Evolutionary conservation across 2,888 invertebrate genomes (phyloP).

Genomic region (Capitulum mitella): DNA sequence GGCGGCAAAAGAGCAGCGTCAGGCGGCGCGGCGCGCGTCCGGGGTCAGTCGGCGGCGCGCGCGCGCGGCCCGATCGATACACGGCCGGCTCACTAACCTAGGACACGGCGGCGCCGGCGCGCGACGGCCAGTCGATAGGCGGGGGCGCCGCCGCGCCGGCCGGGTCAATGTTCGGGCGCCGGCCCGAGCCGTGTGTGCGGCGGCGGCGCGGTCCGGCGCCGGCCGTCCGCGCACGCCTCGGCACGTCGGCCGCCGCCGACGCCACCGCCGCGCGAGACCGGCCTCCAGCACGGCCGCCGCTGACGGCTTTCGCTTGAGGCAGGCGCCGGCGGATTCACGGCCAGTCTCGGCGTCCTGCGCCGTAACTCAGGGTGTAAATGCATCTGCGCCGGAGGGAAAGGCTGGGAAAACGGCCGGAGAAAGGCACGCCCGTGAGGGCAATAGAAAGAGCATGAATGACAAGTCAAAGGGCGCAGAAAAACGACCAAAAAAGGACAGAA

Average conservation of each 20-base stretch:
- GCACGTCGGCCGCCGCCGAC: too few species aligned
- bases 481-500: background rate
- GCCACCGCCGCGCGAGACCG: too few species aligned
- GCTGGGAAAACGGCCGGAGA: too few species aligned
- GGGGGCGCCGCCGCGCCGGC: background rate
- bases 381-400: too few species aligned
- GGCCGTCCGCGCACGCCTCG: too few species aligned
- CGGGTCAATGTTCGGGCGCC: background rate
- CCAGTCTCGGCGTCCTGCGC: too few species aligned
- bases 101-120: slow-evolving; percentile 2
- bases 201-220: background rate
- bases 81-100: background rate
- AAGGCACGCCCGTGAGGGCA: background rate
- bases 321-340: too few species aligned
- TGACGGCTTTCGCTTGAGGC: too few species aligned
- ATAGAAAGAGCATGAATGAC: background rate
- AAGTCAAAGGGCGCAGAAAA: background rate
- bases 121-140: background rate
- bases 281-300: too few species aligned
- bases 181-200: background rate
- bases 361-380: too few species aligned
- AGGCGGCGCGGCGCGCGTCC: background rate
- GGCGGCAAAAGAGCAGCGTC: background rate
- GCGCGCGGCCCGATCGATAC: background rate
- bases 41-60: background rate